These are phyloP conservation scores for Octodonta nipae DNA, from an alignment of 2,888 invertebrate genomes.

Conservation along the genomic window DNA sequence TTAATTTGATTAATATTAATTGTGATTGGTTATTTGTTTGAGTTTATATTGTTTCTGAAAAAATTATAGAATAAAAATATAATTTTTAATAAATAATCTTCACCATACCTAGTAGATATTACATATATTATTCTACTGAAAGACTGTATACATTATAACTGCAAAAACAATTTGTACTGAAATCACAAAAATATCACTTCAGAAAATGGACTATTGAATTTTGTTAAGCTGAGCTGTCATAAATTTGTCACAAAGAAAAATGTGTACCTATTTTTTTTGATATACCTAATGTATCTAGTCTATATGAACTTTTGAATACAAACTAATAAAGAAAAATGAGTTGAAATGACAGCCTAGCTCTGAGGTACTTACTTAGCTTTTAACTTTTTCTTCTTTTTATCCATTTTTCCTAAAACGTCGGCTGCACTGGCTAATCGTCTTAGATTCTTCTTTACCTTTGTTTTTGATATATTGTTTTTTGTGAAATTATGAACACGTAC, in stretches of 20 bases:
- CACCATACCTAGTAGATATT: conserved; percentile 4
- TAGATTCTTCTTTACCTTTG: conserved; percentile 27
- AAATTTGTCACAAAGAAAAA: too few species aligned
- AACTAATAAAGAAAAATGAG: too few species aligned
- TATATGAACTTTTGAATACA: too few species aligned
- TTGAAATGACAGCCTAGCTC: neutral
- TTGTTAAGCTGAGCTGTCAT: too few species aligned
- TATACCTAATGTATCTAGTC: neutral
- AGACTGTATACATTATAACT: neutral
- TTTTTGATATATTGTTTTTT: conserved; percentile 21
- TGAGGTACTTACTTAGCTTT: conserved; percentile 18
- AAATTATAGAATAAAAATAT: conserved; percentile 8
- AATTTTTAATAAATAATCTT: conserved; percentile 9
- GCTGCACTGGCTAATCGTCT: conserved; percentile 24
- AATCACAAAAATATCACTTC: conserved; percentile 22
- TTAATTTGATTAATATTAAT: too few species aligned
- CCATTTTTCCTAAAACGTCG: conserved; percentile 24
- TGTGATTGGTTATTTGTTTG: too few species aligned
- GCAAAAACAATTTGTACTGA: conserved; percentile 16
- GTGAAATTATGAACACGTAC: conserved; percentile 30
- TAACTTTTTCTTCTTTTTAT: conserved; percentile 30
- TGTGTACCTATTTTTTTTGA: neutral
- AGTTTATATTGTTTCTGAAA: too few species aligned
- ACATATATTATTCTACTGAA: too few species aligned
- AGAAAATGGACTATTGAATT: too few species aligned